Percentiles rank a stretch among this genome's conserved stretches.
These are phyloP conservation scores for Chrysoperla carnea DNA, from an alignment of 1,140 invertebrate genomes.

Conservation along the genomic window DNA sequence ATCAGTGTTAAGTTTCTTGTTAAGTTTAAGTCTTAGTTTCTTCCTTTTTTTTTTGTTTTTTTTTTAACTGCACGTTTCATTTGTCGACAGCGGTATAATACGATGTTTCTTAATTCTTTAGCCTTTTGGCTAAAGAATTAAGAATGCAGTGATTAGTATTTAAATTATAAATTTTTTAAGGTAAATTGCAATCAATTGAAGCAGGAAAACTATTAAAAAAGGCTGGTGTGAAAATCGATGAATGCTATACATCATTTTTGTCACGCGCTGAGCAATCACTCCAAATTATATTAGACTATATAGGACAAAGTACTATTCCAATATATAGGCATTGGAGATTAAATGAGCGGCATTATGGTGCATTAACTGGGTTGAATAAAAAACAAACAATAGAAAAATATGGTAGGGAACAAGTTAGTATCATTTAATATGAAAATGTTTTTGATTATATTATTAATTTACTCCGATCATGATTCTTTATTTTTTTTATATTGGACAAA, in stretches of 20 bases:
- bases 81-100: too few relatives aligned
- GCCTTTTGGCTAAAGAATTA: too few relatives aligned
- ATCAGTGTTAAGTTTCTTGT: too few relatives aligned
- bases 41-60: too few relatives aligned
- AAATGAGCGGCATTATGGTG: constrained; percentile 92
- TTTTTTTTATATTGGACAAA: constrained; percentile 86
- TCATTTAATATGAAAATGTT: too few relatives aligned
- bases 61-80: too few relatives aligned
- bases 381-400: constrained; percentile 90
- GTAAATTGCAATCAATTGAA: constrained; percentile 44
- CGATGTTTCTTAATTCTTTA: too few relatives aligned
- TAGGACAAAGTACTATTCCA: constrained; percentile 63
- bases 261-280: constrained; percentile 81
- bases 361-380: constrained; percentile 85
- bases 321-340: constrained; percentile 75
- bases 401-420: constrained; percentile 66
- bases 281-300: constrained; percentile 56
- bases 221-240: constrained; percentile 67
- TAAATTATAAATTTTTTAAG: too few relatives aligned
- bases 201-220: constrained; percentile 78
- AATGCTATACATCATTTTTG: constrained; percentile 81
- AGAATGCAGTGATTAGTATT: too few relatives aligned
- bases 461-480: constrained; percentile 41
- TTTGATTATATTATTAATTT: too few relatives aligned
- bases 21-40: too few relatives aligned